Evolutionary conservation across 2,888 invertebrate species (phyloP).

Genomic region (Salticus scenicus): DNA sequence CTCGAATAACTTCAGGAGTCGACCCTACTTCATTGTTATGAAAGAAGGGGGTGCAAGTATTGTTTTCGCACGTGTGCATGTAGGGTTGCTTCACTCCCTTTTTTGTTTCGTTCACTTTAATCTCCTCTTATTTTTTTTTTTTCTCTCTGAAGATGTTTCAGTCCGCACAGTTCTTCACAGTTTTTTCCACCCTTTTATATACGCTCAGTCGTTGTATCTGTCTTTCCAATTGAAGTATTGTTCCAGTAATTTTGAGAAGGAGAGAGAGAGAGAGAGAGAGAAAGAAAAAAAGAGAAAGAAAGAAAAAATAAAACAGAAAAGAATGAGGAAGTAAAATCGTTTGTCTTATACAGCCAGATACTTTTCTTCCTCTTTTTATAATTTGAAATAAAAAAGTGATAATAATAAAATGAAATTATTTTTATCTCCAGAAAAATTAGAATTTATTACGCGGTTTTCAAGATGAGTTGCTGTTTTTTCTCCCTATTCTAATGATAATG

Average conservation of each 20-base stretch:
- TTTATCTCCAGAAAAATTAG: conserved; percentile 7
- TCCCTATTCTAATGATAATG: conserved; percentile 16
- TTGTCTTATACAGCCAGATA: conserved; percentile 18
- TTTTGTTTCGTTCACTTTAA: not conserved
- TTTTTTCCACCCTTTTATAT: not conserved
- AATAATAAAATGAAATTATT: conserved; percentile 15
- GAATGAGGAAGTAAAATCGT: conserved; percentile 13
- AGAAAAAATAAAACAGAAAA: not conserved
- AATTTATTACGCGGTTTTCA: conserved; percentile 30
- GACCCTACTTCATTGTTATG: conserved; percentile 33
- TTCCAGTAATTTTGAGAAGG: conserved; percentile 31
- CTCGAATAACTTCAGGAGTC: conserved; percentile 45
- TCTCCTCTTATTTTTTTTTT: not conserved
- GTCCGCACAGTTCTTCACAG: not conserved
- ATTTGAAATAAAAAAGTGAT: not conserved
- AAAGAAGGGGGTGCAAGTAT: conserved; percentile 28
- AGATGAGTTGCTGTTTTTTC: not conserved
- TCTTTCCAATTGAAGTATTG: conserved; percentile 29
- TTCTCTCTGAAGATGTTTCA: not conserved
- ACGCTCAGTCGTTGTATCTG: conserved; percentile 44
- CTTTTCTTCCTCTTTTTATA: conserved; percentile 12
- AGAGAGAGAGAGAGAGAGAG: not conserved
- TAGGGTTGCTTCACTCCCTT: not conserved
- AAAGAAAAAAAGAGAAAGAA: not conserved
- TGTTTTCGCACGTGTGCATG: conserved; percentile 64